Conservation (phyloP, 2,113 vertebrate species). For the Urocitellus parryii region DNA sequence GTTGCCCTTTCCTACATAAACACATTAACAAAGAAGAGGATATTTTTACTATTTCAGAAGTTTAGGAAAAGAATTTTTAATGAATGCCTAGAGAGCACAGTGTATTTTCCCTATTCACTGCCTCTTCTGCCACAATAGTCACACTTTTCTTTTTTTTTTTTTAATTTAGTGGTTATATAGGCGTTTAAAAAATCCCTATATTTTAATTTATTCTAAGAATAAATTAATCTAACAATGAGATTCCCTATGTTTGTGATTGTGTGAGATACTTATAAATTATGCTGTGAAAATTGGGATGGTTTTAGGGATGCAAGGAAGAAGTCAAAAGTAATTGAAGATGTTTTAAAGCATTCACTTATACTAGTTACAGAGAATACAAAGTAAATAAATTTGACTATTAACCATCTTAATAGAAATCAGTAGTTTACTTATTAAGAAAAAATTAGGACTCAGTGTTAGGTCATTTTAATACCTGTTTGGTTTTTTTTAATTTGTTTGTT, state of each 20-base stretch:
- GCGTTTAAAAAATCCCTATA: neutral
- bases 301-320: neutral
- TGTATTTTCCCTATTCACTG: neutral
- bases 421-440: neutral
- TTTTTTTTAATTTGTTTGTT: too few relatives aligned
- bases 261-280: neutral
- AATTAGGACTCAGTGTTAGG: neutral
- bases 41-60: neutral
- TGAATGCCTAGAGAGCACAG: neutral
- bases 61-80: neutral
- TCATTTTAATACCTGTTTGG: neutral
- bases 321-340: neutral
- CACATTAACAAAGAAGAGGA: neutral
- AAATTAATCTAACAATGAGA: neutral
- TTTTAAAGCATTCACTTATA: neutral
- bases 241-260: neutral
- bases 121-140: neutral
- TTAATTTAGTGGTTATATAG: neutral
- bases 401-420: neutral
- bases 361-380: neutral
- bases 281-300: neutral
- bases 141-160: neutral
- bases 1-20: neutral
- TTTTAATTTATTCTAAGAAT: slow-evolving; percentile 36
- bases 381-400: neutral